These are phyloP conservation scores for Xiphorhynchus elegans DNA, from an alignment of 2,113 vertebrate genomes.

Conservation along the genomic window DNA sequence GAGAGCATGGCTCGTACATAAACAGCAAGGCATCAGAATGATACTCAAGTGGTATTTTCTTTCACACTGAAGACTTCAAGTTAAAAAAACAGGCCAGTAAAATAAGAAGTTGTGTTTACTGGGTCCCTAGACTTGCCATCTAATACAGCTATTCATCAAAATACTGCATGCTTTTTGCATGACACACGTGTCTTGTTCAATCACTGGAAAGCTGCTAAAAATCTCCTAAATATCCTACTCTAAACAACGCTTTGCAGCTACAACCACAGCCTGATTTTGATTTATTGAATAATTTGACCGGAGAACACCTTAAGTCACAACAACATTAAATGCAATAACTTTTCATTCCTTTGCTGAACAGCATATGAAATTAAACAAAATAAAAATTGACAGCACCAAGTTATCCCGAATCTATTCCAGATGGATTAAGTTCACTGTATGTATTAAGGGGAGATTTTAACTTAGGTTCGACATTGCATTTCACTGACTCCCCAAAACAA, in stretches of 20 bases:
- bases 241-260: constrained; percentile 40
- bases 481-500: constrained; percentile 47
- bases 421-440: constrained; percentile 55
- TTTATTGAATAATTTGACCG: constrained; percentile 71
- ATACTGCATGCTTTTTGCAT: constrained; percentile 37
- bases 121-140: constrained; percentile 56
- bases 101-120: constrained; percentile 18
- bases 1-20: not conserved
- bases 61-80: not conserved
- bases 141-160: constrained; percentile 77
- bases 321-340: constrained; percentile 71
- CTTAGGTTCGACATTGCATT: constrained; percentile 44
- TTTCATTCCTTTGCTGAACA: constrained; percentile 65
- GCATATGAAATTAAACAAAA: constrained; percentile 70
- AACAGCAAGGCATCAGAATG: not conserved
- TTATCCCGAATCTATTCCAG: constrained; percentile 68
- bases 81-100: not conserved
- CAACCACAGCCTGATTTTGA: constrained; percentile 67
- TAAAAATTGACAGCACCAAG: constrained; percentile 74
- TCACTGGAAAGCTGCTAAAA: constrained; percentile 56
- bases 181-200: constrained; percentile 30
- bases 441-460: constrained; percentile 33
- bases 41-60: not conserved
- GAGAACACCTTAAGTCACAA: constrained; percentile 70
- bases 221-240: constrained; percentile 48